A percentile compares a stretch with the other conserved stretches of the same genome.
phyloP scores from a whole-genome alignment of 2,888 invertebrate genomes.

The Thymelicus sylvestris region DNA sequence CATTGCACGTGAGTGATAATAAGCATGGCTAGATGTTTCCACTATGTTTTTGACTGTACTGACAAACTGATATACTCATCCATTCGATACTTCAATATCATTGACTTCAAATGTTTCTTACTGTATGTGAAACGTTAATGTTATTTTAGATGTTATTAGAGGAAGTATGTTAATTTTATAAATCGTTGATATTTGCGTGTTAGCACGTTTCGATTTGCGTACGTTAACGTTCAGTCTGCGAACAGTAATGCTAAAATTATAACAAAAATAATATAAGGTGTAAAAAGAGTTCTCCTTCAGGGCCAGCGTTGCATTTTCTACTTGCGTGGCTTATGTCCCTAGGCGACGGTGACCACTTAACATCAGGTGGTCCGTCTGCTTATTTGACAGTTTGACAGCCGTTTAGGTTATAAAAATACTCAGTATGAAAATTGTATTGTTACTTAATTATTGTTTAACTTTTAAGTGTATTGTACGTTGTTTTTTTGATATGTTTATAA shows the following conservation, averaged over 20 bases:
- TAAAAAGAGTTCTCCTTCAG: too few relatives aligned
- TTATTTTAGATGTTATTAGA: neutral
- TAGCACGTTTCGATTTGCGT: neutral
- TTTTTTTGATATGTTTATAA: too few relatives aligned
- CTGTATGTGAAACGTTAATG: neutral
- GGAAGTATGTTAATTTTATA: too few relatives aligned
- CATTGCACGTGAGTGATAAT: conserved; percentile 43
- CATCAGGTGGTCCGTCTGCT: too few relatives aligned
- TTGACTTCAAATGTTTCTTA: neutral
- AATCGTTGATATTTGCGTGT: too few relatives aligned
- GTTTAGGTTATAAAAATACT: neutral
- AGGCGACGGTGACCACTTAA: too few relatives aligned
- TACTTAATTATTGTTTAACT: too few relatives aligned
- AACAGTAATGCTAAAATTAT: neutral
- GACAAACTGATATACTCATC: conserved; percentile 31
- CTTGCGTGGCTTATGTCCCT: too few relatives aligned
- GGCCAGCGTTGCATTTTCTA: too few relatives aligned
- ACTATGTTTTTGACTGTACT: conserved; percentile 14
- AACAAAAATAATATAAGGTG: too few relatives aligned
- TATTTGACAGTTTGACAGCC: too few relatives aligned
- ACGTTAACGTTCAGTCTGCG: neutral
- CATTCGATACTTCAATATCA: conserved; percentile 28
- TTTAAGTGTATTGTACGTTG: too few relatives aligned
- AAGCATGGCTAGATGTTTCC: conserved; percentile 43
- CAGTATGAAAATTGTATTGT: neutral